phyloP scores from a whole-genome alignment of 2,797 vertebrate genomes.

The Phoxinus dragarum region DNA sequence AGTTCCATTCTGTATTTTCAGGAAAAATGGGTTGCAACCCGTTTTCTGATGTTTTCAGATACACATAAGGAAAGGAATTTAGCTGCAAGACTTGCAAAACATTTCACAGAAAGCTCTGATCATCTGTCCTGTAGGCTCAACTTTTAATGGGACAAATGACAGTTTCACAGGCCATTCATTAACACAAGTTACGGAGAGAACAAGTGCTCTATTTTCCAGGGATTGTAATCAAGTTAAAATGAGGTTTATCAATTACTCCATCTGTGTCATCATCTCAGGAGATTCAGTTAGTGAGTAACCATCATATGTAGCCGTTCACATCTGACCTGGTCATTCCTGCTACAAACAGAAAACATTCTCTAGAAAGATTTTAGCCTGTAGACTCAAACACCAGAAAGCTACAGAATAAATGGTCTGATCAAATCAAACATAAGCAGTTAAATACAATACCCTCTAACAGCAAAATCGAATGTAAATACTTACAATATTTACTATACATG shows the following conservation, averaged over 20 bases:
- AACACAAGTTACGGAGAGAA: background rate
- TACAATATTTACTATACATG: background rate
- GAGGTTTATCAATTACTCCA: constrained; percentile 8
- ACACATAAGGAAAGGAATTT: background rate
- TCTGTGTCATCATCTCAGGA: background rate
- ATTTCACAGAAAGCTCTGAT: background rate
- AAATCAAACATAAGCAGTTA: background rate
- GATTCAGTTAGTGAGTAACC: constrained; percentile 8
- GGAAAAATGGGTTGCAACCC: background rate
- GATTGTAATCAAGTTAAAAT: background rate
- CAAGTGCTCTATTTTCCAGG: background rate
- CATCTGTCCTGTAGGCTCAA: too few relatives aligned
- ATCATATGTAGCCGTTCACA: background rate
- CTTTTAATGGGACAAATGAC: background rate
- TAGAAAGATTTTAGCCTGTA: background rate
- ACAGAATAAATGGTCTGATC: background rate
- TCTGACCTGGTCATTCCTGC: too few relatives aligned
- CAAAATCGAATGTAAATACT: background rate
- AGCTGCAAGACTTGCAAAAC: background rate
- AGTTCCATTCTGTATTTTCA: background rate
- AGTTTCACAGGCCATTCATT: background rate
- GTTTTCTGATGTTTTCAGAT: background rate
- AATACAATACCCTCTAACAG: background rate
- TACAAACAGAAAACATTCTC: constrained; percentile 9
- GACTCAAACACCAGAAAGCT: background rate